Percentiles rank a stretch among this genome's conserved stretches.
Conservation (phyloP, 2,888 invertebrate species). For the Platycnemis pennipes region DNA sequence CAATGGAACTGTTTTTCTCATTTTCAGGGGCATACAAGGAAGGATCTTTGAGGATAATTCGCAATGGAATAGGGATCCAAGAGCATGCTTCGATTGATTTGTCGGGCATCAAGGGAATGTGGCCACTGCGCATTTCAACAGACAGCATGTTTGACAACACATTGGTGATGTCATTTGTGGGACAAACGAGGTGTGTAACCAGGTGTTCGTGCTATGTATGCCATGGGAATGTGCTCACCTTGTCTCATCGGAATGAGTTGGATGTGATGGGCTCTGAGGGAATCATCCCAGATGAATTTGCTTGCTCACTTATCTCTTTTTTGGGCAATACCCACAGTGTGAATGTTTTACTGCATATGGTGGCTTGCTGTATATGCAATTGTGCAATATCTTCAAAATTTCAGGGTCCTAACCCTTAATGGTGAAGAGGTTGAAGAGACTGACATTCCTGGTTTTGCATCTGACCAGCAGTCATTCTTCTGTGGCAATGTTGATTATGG, state of each 20-base stretch:
- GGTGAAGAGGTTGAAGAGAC: slow-evolving; percentile 99
- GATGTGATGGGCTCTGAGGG: too few relatives aligned
- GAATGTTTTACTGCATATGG: background rate
- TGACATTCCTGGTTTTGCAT: slow-evolving; percentile 94
- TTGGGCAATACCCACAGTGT: too few relatives aligned
- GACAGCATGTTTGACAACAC: slow-evolving; percentile 88
- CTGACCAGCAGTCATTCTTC: slow-evolving; percentile 95
- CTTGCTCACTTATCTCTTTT: too few relatives aligned
- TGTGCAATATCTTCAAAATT: slow-evolving; percentile 72
- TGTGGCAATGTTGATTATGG: slow-evolving; percentile 94
- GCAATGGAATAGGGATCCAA: slow-evolving; percentile 99
- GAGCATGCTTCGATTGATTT: slow-evolving; percentile 98
- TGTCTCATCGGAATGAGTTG: too few relatives aligned
- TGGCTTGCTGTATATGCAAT: background rate
- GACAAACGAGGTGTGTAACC: slow-evolving; percentile 91
- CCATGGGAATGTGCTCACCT: too few relatives aligned
- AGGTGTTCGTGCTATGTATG: too few relatives aligned
- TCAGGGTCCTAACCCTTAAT: slow-evolving; percentile 90
- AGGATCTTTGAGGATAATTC: slow-evolving; percentile 97
- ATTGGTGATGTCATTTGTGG: slow-evolving; percentile 96
- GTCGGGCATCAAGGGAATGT: slow-evolving; percentile 98
- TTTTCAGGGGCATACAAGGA: slow-evolving; percentile 93
- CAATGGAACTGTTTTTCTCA: slow-evolving; percentile 6
- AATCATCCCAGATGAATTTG: too few relatives aligned
- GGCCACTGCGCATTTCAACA: slow-evolving; percentile 91